A percentile compares a stretch with the other conserved stretches of the same genome.
Evolutionary conservation across 2,797 vertebrate genomes (phyloP).

Genomic region (Coendou prehensilis): DNA sequence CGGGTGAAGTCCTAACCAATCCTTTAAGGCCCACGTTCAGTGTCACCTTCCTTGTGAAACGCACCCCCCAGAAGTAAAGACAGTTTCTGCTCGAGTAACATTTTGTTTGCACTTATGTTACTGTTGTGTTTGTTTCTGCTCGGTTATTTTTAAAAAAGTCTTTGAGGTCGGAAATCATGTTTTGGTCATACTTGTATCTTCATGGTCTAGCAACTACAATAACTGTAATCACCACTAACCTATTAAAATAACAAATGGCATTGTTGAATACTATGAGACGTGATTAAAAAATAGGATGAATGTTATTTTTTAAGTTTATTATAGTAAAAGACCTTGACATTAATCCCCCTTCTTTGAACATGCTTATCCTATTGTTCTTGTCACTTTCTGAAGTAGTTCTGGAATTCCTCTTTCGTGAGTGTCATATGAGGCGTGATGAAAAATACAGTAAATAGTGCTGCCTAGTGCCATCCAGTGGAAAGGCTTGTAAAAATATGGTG

Average conservation of each 20-base stretch:
- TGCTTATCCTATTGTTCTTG: not conserved
- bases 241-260: not conserved
- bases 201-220: not conserved
- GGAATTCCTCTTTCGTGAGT: not conserved
- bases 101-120: not conserved
- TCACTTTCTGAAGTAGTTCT: not conserved
- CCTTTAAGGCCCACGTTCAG: too few species aligned
- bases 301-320: not conserved
- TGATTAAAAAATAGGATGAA: not conserved
- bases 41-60: not conserved
- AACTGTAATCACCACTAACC: fast-evolving
- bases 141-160: not conserved
- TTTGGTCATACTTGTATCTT: not conserved
- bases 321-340: not conserved
- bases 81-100: not conserved
- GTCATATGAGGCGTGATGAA: not conserved
- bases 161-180: not conserved
- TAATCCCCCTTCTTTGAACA: not conserved
- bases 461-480: not conserved
- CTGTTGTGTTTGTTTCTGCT: not conserved
- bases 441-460: not conserved
- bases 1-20: not conserved
- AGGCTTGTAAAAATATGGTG: not conserved
- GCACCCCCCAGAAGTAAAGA: not conserved
- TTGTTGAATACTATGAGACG: not conserved